Evolutionary conservation across 2,888 invertebrate species (phyloP).

Genomic region (Drosophila kanekoi): DNA sequence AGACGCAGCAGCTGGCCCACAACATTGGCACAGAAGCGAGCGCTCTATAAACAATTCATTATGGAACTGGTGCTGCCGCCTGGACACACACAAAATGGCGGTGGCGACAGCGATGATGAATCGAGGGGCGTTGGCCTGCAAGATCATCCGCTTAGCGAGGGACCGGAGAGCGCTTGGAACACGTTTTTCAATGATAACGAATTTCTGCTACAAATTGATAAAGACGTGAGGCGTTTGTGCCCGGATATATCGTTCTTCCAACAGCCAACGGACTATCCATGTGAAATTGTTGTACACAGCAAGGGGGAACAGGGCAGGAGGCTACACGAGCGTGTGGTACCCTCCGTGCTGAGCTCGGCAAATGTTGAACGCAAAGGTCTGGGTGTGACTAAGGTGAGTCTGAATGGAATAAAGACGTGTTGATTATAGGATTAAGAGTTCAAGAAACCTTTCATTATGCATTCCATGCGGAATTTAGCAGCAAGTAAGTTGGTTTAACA

Average conservation of each 20-base stretch:
- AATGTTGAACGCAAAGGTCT: constrained; percentile 95
- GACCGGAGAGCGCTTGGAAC: constrained; percentile 97
- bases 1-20: constrained; percentile 89
- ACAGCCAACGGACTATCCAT: constrained; percentile 95
- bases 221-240: constrained; percentile 96
- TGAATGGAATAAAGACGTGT: neutral
- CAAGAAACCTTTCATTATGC: constrained; percentile 49
- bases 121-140: constrained; percentile 70
- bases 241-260: constrained; percentile 99
- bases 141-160: constrained; percentile 97
- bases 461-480: constrained; percentile 53
- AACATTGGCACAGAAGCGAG: constrained; percentile 90
- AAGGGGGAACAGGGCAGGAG: constrained; percentile 90
- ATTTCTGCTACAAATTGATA: constrained; percentile 98
- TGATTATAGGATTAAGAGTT: constrained; percentile 29
- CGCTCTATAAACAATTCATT: constrained; percentile 92
- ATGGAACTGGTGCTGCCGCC: constrained; percentile 96
- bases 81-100: constrained; percentile 87
- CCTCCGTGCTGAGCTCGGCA: constrained; percentile 93
- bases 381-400: constrained; percentile 93
- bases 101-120: constrained; percentile 82
- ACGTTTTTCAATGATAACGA: constrained; percentile 99
- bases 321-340: constrained; percentile 94
- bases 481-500: constrained; percentile 69
- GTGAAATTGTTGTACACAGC: constrained; percentile 91